Evolutionary conservation across 2,888 invertebrate species (phyloP), one percentile per base, ranked within the genome.

Genomic region (Scrobipalpa costella): DNA sequence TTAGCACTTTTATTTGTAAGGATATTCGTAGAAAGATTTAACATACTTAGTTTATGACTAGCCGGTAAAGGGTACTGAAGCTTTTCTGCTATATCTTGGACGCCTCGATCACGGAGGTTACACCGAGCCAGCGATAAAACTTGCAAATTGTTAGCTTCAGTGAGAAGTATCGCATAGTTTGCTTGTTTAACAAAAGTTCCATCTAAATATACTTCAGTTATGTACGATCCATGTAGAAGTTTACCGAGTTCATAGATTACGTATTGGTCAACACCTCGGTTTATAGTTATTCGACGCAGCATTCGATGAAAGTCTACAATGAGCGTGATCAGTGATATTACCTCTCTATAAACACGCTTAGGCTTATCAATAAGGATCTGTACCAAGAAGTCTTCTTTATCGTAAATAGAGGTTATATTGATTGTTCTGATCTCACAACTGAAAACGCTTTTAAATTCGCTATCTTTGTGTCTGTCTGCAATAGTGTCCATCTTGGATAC

Each of bases 11-110:
- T 38, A 63, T 78, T 71, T 0, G 76, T 76, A 15, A 80, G 75
- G 34, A 62, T 67, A 63, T 80, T 80, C 2, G 73, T 71, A 6
- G 78, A 69, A 19, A 80, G 62, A 67, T 76, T 76, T 0, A 80
- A 64, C 21, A 69, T 52, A 7, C 59, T 55, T 47, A 80, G 62
- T 6, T 66, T 68, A 59, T 69, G 69, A 0, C 78, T 75, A 7
- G 74, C 73, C 15, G 72, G 70, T 8, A 63, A 61, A 0, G 74
- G 73, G 60, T 69, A 69, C 1, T 33, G 44, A 5, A 80, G 57
- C 44, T 68, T 71, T 5, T 61, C 58, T 1, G 71, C 66, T 3
- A 80, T 73, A 9, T 66, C 70, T 60, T 68, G 65, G 7, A 76
- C 8, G 13, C 68, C 66, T 17, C 40, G 19, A 59, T 80, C 78